Percentiles rank a stretch among this genome's conserved stretches.
Conservation (phyloP, 2,888 invertebrate species). For the Caenorhabditis drosophilae region DNA sequence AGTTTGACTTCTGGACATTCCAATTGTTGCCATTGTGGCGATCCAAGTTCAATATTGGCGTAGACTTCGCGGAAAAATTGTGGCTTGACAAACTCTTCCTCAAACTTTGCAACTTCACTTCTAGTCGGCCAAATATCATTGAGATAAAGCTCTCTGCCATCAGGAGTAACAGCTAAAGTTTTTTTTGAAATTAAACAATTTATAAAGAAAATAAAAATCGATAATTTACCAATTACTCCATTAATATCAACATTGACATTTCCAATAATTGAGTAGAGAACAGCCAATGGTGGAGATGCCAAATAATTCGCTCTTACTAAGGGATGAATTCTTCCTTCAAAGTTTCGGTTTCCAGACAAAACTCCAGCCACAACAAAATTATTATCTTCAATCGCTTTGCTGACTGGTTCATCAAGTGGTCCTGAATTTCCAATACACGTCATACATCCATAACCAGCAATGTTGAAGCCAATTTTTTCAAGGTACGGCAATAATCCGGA, state of each 20-base stretch:
- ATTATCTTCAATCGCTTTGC: slow-evolving; percentile 89
- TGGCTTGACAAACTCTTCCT: slow-evolving; percentile 87
- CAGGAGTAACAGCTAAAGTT: slow-evolving; percentile 45
- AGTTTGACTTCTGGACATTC: slow-evolving; percentile 80
- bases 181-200: no score
- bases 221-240: no score
- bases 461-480: slow-evolving; percentile 77
- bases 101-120: slow-evolving; percentile 81
- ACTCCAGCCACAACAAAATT: slow-evolving; percentile 93
- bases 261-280: slow-evolving; percentile 95
- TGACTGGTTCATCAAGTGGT: slow-evolving; percentile 88
- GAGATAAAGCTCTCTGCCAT: slow-evolving; percentile 74
- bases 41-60: slow-evolving; percentile 76
- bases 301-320: slow-evolving; percentile 92
- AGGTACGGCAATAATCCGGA: slow-evolving; percentile 89
- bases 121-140: slow-evolving; percentile 94
- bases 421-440: slow-evolving; percentile 99
- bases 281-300: slow-evolving; percentile 93
- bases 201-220: no score
- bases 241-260: slow-evolving; percentile 93
- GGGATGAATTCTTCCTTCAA: slow-evolving; percentile 96
- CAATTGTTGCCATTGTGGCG: slow-evolving; percentile 83
- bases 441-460: slow-evolving; percentile 99
- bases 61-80: slow-evolving; percentile 83
- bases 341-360: slow-evolving; percentile 94